phyloP scores from a whole-genome alignment of 2,797 vertebrate genomes.

The Melanotaenia pygmaea region DNA sequence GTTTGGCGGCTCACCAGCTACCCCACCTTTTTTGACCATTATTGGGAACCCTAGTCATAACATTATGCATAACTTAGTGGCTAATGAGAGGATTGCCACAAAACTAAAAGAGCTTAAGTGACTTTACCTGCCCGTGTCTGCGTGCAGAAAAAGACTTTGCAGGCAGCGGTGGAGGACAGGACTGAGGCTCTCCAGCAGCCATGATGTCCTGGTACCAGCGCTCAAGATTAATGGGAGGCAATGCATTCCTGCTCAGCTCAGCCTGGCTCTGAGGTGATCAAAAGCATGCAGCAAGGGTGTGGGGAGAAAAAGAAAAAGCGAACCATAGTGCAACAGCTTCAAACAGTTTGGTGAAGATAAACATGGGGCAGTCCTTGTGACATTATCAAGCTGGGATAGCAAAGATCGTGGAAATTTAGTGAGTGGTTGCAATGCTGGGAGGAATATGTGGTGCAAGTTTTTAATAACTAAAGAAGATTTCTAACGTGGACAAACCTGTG shows the following conservation, averaged over 20 bases:
- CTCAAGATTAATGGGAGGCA: slow-evolving; percentile 90
- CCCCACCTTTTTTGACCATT: slow-evolving; percentile 19
- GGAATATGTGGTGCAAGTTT: background rate
- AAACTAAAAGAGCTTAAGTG: background rate
- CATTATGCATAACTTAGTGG: background rate
- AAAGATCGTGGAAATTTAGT: slow-evolving; percentile 5
- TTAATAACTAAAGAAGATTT: background rate
- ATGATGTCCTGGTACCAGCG: slow-evolving; percentile 94
- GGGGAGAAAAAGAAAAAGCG: slow-evolving; percentile 25
- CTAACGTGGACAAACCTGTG: slow-evolving; percentile 86
- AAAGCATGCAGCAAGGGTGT: slow-evolving; percentile 52
- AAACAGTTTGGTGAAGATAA: slow-evolving; percentile 59
- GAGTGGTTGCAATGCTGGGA: slow-evolving; percentile 1
- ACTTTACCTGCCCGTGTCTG: slow-evolving; percentile 90
- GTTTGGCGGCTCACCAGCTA: background rate
- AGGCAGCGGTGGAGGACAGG: slow-evolving; percentile 91
- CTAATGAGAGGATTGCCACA: background rate
- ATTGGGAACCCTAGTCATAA: slow-evolving; percentile 31
- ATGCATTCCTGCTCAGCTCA: slow-evolving; percentile 79
- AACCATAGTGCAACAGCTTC: slow-evolving; percentile 47
- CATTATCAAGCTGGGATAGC: slow-evolving; percentile 15
- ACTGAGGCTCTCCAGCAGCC: slow-evolving; percentile 87
- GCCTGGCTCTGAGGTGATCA: slow-evolving; percentile 73
- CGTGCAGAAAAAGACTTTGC: slow-evolving; percentile 90
- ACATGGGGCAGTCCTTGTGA: slow-evolving; percentile 13